Conservation (phyloP, 2,888 invertebrate genomes). For the Pardosa pseudoannulata region DNA sequence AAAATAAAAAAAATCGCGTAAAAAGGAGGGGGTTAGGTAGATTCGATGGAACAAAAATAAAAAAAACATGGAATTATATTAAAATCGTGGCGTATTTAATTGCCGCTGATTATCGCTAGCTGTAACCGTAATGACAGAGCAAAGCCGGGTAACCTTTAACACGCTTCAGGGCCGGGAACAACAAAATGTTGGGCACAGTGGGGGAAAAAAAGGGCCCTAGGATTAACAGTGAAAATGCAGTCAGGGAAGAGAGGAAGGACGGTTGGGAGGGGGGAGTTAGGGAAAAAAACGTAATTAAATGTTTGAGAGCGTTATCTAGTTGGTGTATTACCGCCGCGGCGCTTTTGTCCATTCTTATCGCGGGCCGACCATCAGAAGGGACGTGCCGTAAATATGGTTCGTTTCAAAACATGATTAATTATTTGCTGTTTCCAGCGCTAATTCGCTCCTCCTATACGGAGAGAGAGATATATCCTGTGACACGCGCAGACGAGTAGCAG, state of each 20-base stretch:
- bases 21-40: neutral
- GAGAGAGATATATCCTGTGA: conserved; percentile 3
- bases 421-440: conserved; percentile 67
- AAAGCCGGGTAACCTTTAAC: conserved; percentile 58
- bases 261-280: neutral
- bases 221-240: neutral
- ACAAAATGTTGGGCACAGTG: conserved; percentile 31
- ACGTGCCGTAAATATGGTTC: conserved; percentile 61
- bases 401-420: conserved; percentile 72
- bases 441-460: conserved; percentile 45
- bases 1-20: conserved; percentile 41
- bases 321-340: neutral
- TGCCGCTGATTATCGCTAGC: conserved; percentile 64
- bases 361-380: conserved; percentile 47
- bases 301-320: conserved; percentile 71
- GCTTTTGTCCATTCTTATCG: conserved; percentile 60
- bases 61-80: conserved; percentile 41
- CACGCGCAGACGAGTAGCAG: conserved; percentile 40
- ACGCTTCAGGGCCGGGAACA: conserved; percentile 24
- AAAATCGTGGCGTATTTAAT: conserved; percentile 68
- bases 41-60: neutral
- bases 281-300: conserved; percentile 71
- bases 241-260: neutral
- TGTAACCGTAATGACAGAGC: conserved; percentile 55
- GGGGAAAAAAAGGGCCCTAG: too few relatives aligned